phyloP scores from a whole-genome alignment of 1,140 invertebrate species.

The Drosophila pseudoobscura region DNA sequence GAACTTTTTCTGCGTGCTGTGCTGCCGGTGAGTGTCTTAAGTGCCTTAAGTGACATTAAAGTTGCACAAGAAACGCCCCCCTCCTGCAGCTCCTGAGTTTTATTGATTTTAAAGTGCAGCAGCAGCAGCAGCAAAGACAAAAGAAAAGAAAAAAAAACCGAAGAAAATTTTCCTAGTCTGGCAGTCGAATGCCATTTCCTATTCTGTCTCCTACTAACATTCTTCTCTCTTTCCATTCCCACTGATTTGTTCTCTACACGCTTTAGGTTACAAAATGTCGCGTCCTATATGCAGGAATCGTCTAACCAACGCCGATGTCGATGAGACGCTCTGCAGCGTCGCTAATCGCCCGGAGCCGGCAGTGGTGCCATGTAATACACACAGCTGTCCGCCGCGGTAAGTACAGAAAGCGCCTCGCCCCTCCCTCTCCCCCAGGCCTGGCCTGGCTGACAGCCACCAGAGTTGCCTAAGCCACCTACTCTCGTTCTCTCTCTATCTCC shows the following conservation, averaged over 20 bases:
- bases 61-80: conserved; percentile 40
- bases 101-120: conserved; percentile 67
- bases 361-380: conserved; percentile 91
- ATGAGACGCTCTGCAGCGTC: conserved; percentile 91
- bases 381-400: conserved; percentile 94
- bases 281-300: conserved; percentile 90
- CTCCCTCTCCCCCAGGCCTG: not conserved
- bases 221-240: conserved; percentile 6
- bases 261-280: conserved; percentile 92
- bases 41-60: conserved; percentile 67
- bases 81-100: conserved; percentile 44
- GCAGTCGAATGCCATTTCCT: conserved; percentile 43
- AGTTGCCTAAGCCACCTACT: conserved; percentile 14
- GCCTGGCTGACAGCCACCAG: conserved; percentile 19
- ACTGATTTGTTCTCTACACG: conserved; percentile 27
- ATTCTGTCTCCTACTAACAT: conserved; percentile 41
- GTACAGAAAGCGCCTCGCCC: conserved; percentile 66
- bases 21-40: conserved; percentile 47
- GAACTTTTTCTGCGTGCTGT: conserved; percentile 12
- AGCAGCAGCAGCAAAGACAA: conserved; percentile 7
- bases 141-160: not conserved
- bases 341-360: conserved; percentile 89
- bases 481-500: not conserved
- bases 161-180: conserved; percentile 25
- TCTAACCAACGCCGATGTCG: conserved; percentile 89